Conservation (phyloP, 2,113 vertebrate species). For the Rhynchopsitta pachyrhyncha region DNA sequence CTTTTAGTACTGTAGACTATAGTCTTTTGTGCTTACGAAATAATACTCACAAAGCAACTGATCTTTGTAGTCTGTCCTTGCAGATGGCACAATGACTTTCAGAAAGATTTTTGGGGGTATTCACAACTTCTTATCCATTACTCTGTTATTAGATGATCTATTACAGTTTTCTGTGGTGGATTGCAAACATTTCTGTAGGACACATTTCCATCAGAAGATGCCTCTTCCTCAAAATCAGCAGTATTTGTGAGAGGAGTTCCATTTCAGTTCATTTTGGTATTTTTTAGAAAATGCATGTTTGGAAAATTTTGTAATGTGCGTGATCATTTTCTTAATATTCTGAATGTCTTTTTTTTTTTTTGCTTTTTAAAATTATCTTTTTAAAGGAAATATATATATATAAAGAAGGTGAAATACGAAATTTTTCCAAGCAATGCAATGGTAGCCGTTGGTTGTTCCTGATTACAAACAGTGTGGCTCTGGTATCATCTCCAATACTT, state of each 20-base stretch:
- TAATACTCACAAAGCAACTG: background rate
- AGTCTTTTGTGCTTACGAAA: background rate
- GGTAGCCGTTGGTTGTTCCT: background rate
- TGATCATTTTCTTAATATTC: background rate
- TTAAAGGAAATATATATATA: accelerated
- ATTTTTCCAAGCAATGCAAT: background rate
- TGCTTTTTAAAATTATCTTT: background rate
- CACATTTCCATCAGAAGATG: background rate
- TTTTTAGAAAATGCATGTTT: background rate
- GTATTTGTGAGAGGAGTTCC: background rate
- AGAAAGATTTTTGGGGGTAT: background rate
- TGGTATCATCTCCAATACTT: background rate
- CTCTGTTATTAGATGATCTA: background rate
- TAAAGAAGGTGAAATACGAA: background rate
- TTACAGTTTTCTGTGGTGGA: background rate
- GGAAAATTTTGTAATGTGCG: background rate
- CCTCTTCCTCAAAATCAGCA: background rate
- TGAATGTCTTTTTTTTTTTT: background rate
- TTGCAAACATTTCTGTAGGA: background rate
- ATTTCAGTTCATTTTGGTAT: background rate
- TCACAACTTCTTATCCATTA: background rate
- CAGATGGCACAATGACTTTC: background rate
- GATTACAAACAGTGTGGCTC: background rate
- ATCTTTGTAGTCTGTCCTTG: background rate
- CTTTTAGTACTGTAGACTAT: background rate